Base-by-base conservation (phyloP, 2,113 vertebrate species). In the Gallinago undulata region DNA sequence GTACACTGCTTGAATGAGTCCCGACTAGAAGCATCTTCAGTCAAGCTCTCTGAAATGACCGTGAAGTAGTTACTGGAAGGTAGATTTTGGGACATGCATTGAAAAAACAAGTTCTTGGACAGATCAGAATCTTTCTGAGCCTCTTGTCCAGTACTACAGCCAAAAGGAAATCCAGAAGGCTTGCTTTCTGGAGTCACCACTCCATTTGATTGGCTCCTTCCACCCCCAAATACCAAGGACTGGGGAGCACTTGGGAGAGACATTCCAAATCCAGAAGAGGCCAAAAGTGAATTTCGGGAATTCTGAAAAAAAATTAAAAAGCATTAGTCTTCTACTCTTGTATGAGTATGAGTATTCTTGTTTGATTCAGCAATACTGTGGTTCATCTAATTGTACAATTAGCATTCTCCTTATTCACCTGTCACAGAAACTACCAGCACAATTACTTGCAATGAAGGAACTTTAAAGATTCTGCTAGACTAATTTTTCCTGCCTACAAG, bases 101-200 rank as follows among this genome's bases (percentile, higher is more conserved):
- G 99, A 97, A 99, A 99, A 98, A 99, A 99, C 90, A 99, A 98
- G 98, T 99, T 99, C 97, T 99, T 99, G 47, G 99, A 98, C 23
- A 98, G 77, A 95, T 98, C 98, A 83, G 98, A 95, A 93, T 99
- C 99, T 96, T 98, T 99, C 75, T 98, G 97, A 94, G 97, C 83
- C 76, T 99, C 98, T 64, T 97, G 97, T 80, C 96, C 92, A 96
- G 98, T 98, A 84, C 95, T 96, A 87, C 97, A 97, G n/a, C 98
- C 98, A 97, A 99, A 99, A 78, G 98, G 93, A 91, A 99, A 99
- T 82, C 98, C 98, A 96, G 98, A 98, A 83, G 99, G 87, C 89
- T 98, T 98, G 92, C 94, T 98, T 91, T 99, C 99, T 96, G 98
- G 96, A 93, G 97, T 74, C 82, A 98, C 83, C 84, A 98, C 95